Evolutionary conservation across 1,140 invertebrate genomes (phyloP), one percentile per base, ranked within the genome.

Genomic region (Oryzaephilus surinamensis): DNA sequence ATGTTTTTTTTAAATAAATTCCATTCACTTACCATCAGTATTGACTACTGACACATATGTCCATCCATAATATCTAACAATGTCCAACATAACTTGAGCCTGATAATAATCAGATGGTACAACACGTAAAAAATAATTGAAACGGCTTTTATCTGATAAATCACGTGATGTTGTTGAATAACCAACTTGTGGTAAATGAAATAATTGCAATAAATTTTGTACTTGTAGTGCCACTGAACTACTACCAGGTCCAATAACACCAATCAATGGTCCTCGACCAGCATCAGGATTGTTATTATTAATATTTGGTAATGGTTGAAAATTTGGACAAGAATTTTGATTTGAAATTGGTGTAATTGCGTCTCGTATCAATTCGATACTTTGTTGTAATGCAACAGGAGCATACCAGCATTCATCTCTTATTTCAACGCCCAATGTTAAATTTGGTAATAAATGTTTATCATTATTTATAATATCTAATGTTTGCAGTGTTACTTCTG

Each of bases 21-120:
- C n/a, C n/a, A n/a, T n/a, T n/a, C 19, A 66, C 64, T 68, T 56
- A 87, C 84, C 84, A 59, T 86, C 80, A 2, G 82, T 83, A 59
- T 84, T 77, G 24, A 89, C 74, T n/a, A 79, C 77, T 10, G 80
- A 82, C 3, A 90, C 79, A 54, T 87, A 90, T 2, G 80, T 86
- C 85, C 85, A 90, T 58, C 85, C 84, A 60, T 79, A 77, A 36
- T 69, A 61, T 41, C 69, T 60, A 5, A 90, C 73, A 20, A 89
- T 63, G 56, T 83, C 79, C 26, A 82, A 67, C 50, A 89, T 73
- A 14, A 81, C 77, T 52, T 78, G 73, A 2, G 84, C 84, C 64
- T 90, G 85, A 62, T 81, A 81, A 43, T 74, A 74, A 66, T 90
- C 86, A 0, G 81, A 81, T 8, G 86, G 84, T 4, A 89, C 84